phyloP scores from a whole-genome alignment of 2,888 invertebrate genomes.

The Lycaena phlaeas region DNA sequence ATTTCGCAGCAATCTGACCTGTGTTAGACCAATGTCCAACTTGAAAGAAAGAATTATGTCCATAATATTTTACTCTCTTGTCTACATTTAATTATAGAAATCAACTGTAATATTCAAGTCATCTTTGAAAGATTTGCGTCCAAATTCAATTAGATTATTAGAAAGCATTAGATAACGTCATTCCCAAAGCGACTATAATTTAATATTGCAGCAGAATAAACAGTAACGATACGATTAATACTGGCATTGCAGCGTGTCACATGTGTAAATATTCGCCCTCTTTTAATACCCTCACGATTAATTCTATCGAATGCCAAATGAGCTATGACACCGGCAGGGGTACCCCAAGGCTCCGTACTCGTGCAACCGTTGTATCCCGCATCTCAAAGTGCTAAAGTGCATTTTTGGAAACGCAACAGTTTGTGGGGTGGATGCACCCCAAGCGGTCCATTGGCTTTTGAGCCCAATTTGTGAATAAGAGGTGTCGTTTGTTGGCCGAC shows the following conservation, averaged over 20 bases:
- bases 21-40: too few species aligned
- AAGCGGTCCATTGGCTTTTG: conserved; percentile 51
- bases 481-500: conserved; percentile 37
- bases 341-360: conserved; percentile 23
- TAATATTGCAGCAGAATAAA: conserved; percentile 13
- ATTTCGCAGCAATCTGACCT: too few species aligned
- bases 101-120: too few species aligned
- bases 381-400: conserved; percentile 26
- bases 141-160: too few species aligned
- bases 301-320: conserved; percentile 69
- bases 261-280: conserved; percentile 53
- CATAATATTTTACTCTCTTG: too few species aligned
- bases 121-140: too few species aligned
- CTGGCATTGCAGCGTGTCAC: conserved; percentile 42
- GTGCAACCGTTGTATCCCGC: conserved; percentile 23
- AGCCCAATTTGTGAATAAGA: conserved; percentile 66
- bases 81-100: too few species aligned
- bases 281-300: conserved; percentile 59
- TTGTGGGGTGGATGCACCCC: conserved; percentile 31
- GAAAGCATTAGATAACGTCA: too few species aligned
- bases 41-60: too few species aligned
- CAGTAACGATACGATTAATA: conserved; percentile 43
- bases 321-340: conserved; percentile 57
- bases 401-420: conserved; percentile 19
- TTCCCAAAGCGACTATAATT: too few species aligned